Evolutionary conservation across 2,888 invertebrate genomes (phyloP).

Genomic region (Tetanocera ferruginea): DNA sequence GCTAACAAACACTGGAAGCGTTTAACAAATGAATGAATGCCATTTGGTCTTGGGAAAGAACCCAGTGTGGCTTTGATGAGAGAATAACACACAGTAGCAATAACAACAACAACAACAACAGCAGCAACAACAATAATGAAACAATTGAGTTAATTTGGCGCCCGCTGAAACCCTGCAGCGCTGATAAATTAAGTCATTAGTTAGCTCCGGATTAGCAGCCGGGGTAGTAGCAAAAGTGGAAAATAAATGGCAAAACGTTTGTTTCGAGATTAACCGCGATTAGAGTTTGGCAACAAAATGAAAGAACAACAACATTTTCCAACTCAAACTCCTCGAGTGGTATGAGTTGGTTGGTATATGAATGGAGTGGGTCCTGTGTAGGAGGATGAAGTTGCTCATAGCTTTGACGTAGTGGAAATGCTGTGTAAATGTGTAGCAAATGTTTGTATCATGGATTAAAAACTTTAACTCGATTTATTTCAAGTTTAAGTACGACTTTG

Average conservation of each 20-base stretch:
- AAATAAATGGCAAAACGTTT: slow-evolving; percentile 69
- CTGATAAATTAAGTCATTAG: slow-evolving; percentile 71
- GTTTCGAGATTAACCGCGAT: slow-evolving; percentile 69
- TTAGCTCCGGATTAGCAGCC: slow-evolving; percentile 55
- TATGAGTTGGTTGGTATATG: neutral
- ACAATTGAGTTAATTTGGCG: slow-evolving; percentile 66
- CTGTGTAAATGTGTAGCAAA: slow-evolving; percentile 55
- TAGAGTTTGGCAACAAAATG: slow-evolving; percentile 52
- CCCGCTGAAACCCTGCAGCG: slow-evolving; percentile 67
- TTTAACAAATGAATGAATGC: neutral
- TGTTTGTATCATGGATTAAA: slow-evolving; percentile 67
- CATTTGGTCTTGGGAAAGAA: neutral
- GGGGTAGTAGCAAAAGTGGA: slow-evolving; percentile 57
- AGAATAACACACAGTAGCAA: slow-evolving; percentile 48
- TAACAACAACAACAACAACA: slow-evolving; percentile 49
- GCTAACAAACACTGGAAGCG: slow-evolving; percentile 41
- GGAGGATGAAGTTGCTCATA: neutral
- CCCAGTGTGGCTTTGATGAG: neutral
- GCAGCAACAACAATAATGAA: slow-evolving; percentile 45
- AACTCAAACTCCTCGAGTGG: slow-evolving; percentile 34
- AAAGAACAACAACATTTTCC: slow-evolving; percentile 30
- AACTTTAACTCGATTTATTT: slow-evolving; percentile 57
- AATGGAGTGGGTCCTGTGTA: neutral
- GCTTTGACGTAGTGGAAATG: neutral
- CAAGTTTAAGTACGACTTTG: neutral